Conservation (phyloP, 1,140 invertebrate species). For the Brachionus manjavacas region DNA sequence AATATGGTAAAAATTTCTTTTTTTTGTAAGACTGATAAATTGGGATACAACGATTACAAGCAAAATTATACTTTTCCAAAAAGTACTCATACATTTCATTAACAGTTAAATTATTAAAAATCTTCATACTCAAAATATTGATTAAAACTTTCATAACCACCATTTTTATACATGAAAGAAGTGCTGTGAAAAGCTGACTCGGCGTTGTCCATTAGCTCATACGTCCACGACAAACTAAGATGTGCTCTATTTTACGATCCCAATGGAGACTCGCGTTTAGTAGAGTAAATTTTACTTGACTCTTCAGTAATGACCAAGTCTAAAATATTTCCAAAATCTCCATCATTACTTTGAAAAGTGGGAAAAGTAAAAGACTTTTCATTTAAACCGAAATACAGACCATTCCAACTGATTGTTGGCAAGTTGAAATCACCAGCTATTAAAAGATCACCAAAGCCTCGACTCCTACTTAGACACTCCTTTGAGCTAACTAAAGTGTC, state of each 20-base stretch:
- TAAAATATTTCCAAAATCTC: neutral
- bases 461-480: no score
- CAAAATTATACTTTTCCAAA: neutral
- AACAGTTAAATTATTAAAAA: neutral
- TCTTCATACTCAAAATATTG: neutral
- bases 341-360: neutral
- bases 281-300: neutral
- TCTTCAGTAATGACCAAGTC: neutral
- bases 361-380: neutral
- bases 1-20: neutral
- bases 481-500: no score
- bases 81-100: conserved; percentile 13
- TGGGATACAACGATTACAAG: neutral
- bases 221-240: neutral
- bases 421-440: no score
- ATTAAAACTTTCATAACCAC: neutral
- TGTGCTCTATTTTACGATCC: neutral
- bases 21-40: neutral
- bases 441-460: no score
- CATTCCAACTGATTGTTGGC: no score
- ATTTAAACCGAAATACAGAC: no score
- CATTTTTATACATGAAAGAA: neutral
- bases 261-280: neutral
- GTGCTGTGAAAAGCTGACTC: neutral
- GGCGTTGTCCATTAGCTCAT: neutral